These are phyloP conservation scores for Chiloscyllium punctatum DNA, from an alignment of 2,797 vertebrate species.

Conservation along the genomic window DNA sequence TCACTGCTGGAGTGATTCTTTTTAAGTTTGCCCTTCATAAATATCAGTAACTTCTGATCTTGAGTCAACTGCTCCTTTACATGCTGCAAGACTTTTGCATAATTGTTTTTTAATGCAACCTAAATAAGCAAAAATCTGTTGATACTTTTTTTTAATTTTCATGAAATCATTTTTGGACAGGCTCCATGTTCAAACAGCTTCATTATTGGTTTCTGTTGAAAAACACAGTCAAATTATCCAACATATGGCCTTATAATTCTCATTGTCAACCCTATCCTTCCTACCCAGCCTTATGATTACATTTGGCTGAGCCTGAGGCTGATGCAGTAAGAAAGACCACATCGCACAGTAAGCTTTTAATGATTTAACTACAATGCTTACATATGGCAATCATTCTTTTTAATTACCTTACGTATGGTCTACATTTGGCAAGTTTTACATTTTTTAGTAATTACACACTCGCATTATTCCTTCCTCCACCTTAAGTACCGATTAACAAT, in stretches of 20 bases:
- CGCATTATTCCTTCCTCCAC: background rate
- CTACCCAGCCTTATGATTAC: background rate
- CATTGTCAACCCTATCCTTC: background rate
- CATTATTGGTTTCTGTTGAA: background rate
- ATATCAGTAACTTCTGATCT: background rate
- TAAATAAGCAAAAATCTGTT: background rate
- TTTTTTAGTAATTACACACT: background rate
- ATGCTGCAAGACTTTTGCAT: background rate
- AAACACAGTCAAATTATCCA: background rate
- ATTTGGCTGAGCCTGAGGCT: background rate
- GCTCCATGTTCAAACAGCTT: background rate
- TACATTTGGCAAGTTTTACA: background rate
- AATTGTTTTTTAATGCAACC: background rate
- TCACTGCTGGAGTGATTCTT: background rate
- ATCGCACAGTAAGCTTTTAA: background rate
- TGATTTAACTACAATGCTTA: background rate
- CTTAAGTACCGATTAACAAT: background rate
- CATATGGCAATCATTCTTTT: background rate
- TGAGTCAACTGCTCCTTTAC: background rate
- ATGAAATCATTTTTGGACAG: background rate
- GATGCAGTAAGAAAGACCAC: background rate
- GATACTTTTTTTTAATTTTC: background rate
- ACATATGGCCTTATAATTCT: background rate
- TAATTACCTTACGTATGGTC: background rate
- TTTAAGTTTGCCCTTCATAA: background rate